These are phyloP conservation scores for Notolepis coatsorum DNA, from an alignment of 2,797 vertebrate species.

Conservation along the genomic window DNA sequence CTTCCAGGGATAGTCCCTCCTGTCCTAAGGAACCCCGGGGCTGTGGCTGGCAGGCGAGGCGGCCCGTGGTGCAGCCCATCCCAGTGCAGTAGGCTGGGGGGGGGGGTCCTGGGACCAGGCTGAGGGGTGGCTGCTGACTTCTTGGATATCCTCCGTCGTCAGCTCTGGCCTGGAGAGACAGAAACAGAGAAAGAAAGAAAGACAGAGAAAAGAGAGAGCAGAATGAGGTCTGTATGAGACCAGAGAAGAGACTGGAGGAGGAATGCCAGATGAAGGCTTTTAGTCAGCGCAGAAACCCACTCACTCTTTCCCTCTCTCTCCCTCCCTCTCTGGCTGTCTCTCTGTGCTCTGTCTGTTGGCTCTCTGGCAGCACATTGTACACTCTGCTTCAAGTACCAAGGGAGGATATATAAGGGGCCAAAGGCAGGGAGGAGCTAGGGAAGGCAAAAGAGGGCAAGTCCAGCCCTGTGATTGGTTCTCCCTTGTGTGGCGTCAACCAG, in stretches of 20 bases:
- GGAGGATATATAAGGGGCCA: slow-evolving; percentile 72
- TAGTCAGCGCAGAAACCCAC: slow-evolving; percentile 67
- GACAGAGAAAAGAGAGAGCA: not conserved
- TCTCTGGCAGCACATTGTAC: slow-evolving; percentile 78
- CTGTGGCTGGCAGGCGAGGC: slow-evolving; percentile 80
- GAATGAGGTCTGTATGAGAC: slow-evolving; percentile 37
- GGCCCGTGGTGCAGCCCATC: slow-evolving; percentile 90
- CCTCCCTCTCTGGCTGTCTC: slow-evolving; percentile 58
- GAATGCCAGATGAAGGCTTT: slow-evolving; percentile 44
- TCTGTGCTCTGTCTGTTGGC: slow-evolving; percentile 61
- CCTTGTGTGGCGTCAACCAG: slow-evolving; percentile 69
- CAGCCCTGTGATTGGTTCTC: slow-evolving; percentile 66
- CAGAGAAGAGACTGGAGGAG: slow-evolving; percentile 35
- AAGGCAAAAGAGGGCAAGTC: slow-evolving; percentile 58
- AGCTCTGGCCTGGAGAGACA: slow-evolving; percentile 51
- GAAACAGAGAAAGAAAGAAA: slow-evolving; percentile 4
- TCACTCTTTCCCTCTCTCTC: slow-evolving; percentile 68
- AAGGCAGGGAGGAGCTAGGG: slow-evolving; percentile 66
- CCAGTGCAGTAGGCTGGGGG: slow-evolving; percentile 31
- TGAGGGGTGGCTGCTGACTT: slow-evolving; percentile 24
- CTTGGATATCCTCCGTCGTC: slow-evolving; percentile 40
- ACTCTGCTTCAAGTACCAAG: slow-evolving; percentile 66
- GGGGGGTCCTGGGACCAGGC: slow-evolving; percentile 28
- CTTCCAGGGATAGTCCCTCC: slow-evolving; percentile 71
- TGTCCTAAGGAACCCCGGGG: slow-evolving; percentile 67